Conservation (phyloP, 2,113 vertebrate genomes). For the Lepus americanus region DNA sequence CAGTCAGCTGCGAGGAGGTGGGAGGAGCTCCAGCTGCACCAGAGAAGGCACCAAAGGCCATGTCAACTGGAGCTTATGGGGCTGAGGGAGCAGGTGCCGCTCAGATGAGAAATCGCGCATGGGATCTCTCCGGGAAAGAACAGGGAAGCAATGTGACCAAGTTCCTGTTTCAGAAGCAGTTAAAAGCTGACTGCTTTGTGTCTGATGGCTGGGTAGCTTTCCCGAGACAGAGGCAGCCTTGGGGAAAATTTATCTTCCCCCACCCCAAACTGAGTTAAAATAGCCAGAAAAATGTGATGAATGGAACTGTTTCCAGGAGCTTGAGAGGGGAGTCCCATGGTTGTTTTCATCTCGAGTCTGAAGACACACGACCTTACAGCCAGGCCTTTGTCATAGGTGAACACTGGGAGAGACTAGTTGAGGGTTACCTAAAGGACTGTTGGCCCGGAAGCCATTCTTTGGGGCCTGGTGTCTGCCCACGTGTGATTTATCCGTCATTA, state of each 20-base stretch:
- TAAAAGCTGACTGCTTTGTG: neutral
- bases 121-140: neutral
- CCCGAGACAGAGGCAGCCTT: neutral
- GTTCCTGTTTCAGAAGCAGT: neutral
- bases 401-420: neutral
- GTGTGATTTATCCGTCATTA: neutral
- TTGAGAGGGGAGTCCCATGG: neutral
- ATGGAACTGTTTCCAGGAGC: neutral
- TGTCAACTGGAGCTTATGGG: neutral
- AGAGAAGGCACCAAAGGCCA: neutral
- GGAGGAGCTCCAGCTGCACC: neutral
- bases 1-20: neutral
- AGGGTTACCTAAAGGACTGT: neutral
- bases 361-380: neutral
- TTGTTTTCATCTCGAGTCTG: neutral
- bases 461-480: neutral
- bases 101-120: rapidly evolving
- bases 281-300: neutral
- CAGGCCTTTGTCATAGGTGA: neutral
- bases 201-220: neutral
- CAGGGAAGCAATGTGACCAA: neutral
- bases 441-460: neutral
- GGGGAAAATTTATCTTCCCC: neutral
- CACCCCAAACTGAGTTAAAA: conserved; percentile 12
- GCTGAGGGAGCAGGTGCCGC: neutral